These are phyloP conservation scores for Gobio occitaniae DNA, from an alignment of 2,797 vertebrate genomes.

Conservation along the genomic window DNA sequence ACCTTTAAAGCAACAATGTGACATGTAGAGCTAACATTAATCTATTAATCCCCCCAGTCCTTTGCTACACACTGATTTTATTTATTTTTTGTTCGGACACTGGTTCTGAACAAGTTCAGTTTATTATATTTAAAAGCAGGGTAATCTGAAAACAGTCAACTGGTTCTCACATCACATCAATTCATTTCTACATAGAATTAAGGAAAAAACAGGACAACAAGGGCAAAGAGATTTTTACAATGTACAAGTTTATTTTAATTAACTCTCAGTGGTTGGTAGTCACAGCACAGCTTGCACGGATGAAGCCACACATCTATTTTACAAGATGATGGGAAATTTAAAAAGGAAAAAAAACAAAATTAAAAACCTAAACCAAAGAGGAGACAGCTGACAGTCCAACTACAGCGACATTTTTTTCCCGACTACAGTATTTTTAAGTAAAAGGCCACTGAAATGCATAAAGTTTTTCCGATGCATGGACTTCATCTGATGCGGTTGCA, in stretches of 20 bases:
- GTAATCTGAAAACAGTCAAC: neutral
- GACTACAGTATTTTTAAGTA: conserved; percentile 80
- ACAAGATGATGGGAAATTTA: conserved; percentile 80
- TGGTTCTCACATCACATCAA: neutral
- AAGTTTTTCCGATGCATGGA: conserved; percentile 83
- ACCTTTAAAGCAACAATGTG: neutral
- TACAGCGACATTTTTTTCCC: conserved; percentile 78
- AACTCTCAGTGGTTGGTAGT: conserved; percentile 98
- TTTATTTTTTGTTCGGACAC: too few relatives aligned
- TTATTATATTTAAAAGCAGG: neutral
- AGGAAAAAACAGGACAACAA: neutral
- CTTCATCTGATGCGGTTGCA: conserved; percentile 73
- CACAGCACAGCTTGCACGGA: conserved; percentile 91
- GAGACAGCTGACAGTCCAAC: conserved; percentile 83
- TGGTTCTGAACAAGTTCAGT: neutral
- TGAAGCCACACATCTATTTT: conserved; percentile 87
- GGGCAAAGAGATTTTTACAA: conserved; percentile 83
- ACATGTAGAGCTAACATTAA: neutral
- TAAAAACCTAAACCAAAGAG: conserved; percentile 70
- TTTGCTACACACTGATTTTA: too few relatives aligned
- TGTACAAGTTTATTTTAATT: conserved; percentile 97
- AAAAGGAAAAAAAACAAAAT: conserved; percentile 52
- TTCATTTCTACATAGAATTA: neutral
- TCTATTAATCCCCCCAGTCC: neutral
- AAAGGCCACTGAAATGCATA: conserved; percentile 99